Evolutionary conservation across 2,888 invertebrate species (phyloP).

Genomic region (Parelbella ahira): DNA sequence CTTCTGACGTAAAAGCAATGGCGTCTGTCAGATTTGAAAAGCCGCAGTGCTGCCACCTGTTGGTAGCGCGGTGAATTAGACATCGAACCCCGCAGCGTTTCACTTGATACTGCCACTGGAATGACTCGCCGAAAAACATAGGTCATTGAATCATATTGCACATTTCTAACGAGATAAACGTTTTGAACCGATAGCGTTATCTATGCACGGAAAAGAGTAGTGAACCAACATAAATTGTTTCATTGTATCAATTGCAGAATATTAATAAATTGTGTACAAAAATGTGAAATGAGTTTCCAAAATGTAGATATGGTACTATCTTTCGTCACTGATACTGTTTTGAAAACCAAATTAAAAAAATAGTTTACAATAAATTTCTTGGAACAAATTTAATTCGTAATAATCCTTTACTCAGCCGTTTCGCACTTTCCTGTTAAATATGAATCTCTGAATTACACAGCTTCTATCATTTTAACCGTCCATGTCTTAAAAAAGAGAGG

Average conservation of each 20-base stretch:
- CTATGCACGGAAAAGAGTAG: background rate
- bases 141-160: slow-evolving; percentile 22
- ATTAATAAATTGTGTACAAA: too few relatives aligned
- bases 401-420: background rate
- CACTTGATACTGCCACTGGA: slow-evolving; percentile 75
- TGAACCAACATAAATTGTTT: too few relatives aligned
- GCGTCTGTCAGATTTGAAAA: slow-evolving; percentile 79
- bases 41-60: slow-evolving; percentile 76
- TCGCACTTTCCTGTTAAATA: slow-evolving; percentile 20
- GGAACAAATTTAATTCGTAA: too few relatives aligned
- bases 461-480: slow-evolving; percentile 45
- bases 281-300: too few relatives aligned
- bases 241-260: too few relatives aligned
- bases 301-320: too few relatives aligned
- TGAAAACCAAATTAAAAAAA: too few relatives aligned
- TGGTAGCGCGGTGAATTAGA: slow-evolving; percentile 78
- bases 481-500: slow-evolving; percentile 56
- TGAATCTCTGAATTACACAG: slow-evolving; percentile 34
- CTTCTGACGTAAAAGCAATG: slow-evolving; percentile 77
- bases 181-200: slow-evolving; percentile 4
- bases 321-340: too few relatives aligned
- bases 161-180: slow-evolving; percentile 22
- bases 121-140: slow-evolving; percentile 55
- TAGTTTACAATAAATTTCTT: too few relatives aligned
- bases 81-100: slow-evolving; percentile 70